Base-by-base conservation (phyloP, 2,888 invertebrate genomes). In the Drosophila subsilvestris region DNA sequence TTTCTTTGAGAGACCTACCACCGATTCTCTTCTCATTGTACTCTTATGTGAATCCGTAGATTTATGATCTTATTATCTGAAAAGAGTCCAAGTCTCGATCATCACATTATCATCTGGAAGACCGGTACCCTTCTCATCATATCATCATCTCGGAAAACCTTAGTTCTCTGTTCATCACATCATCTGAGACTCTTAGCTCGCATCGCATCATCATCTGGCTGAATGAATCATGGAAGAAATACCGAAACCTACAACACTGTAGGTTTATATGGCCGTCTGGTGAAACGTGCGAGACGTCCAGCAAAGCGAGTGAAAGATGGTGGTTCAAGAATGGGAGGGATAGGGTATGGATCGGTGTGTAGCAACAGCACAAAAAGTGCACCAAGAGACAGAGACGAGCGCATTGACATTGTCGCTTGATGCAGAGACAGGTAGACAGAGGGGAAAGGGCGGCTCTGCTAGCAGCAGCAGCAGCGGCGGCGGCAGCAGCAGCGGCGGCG, bases 331-430 rank as follows among this genome's bases (percentile, higher is more conserved):
- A 58, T 37, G 37, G 45, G 51, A 42, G 37, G 54, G 54, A n/a
- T 17, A n/a, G 42, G 29, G 45, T 22, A n/a, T 47, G 45, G 37
- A 37, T 14, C 37, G 20, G 48, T 69, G 71, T 76, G 70, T 79
- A 83, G 78, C 84, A 80, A 79, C 86, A 83, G 78, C 73, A 72
- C 65, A 80, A 76, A 82, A 83, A 77, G 69, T 80, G 79, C 84
- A 42, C 51, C 49, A 17, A 22, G 29, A 14, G 45, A 58, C 51
- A 59, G 56, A 73, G 51, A 74, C 50, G 50, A 44, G 87, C 84
- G 72, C 84, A 84, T 84, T 84, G 84, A 87, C 84, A 87, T 87
- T 84, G 84, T 87, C 86, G 86, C 75, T 74, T 61, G 25, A 51
- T 20, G 57, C 70, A 81, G 78, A 85, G 88, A 80, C 83, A 84